A percentile compares a stretch with the other conserved stretches of the same genome.
These are phyloP conservation scores for Mirounga angustirostris DNA, from an alignment of 2,113 vertebrate species.

Conservation along the genomic window DNA sequence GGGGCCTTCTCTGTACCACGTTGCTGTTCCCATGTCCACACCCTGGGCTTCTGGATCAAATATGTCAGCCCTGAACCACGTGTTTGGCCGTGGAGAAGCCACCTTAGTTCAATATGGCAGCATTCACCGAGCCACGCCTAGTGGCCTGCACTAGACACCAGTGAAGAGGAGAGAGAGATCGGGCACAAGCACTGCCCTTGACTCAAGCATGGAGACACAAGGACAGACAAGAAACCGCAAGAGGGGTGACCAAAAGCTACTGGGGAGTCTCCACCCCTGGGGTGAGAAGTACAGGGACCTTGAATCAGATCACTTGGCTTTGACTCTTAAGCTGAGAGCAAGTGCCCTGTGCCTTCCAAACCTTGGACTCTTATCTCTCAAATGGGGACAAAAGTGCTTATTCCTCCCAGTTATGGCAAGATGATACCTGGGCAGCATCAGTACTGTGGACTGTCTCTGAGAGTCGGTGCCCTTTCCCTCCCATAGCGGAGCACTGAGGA, in stretches of 20 bases:
- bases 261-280: background rate
- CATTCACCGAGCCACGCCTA: background rate
- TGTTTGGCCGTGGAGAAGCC: background rate
- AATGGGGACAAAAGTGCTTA: background rate
- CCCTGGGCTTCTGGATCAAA: background rate
- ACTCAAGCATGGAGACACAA: background rate
- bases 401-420: background rate
- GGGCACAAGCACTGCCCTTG: background rate
- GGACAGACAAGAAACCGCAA: background rate
- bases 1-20: background rate
- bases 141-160: background rate
- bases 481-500: fast-evolving
- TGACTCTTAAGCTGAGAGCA: no score
- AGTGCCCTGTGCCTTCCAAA: background rate
- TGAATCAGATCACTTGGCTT: background rate
- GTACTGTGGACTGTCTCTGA: background rate
- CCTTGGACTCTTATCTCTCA: background rate
- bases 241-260: background rate
- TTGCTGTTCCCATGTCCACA: background rate
- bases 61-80: no score
- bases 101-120: background rate
- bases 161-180: background rate
- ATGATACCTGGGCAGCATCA: fast-evolving
- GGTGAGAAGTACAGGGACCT: background rate
- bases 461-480: background rate